Base-by-base conservation (phyloP, 1,140 invertebrate genomes). In the Leguminivora glycinivorella region DNA sequence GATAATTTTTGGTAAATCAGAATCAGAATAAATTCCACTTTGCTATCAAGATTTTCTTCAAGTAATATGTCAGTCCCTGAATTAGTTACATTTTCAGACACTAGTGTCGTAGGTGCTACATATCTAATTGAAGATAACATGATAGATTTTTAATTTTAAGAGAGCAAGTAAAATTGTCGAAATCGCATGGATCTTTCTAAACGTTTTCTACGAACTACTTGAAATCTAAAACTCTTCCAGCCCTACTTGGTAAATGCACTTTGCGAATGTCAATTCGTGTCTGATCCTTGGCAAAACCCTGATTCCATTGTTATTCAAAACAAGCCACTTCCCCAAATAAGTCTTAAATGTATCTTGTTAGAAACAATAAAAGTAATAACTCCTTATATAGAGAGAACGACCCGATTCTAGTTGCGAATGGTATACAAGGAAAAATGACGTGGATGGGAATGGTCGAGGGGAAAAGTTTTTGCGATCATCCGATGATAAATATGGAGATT, bases 301-400 rank as follows among this genome's bases (percentile, higher is more conserved):
- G 47, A 52, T 52, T 52, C 47, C 47, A 52, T 52, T 52, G 47
- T 22, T 6, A 52, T 22, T 52, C 19, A 22, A 52, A 52, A 52
- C 47, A 52, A 52, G 19, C 0, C 7, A 19, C 47, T 10, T 52
- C 19, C 47, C 47, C 47, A 52, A 52, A 52, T 52, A 52, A 52
- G 47, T 22, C 7, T 19, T 52, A 22, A 52, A 52, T 52, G 47
- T 52, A 22, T 52, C 43, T 52, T 52, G 47, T 52, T 52, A 17
- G 47, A 22, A 22, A n/a, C 47, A 52, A 52, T 52, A 52, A 52
- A 52, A 52, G 19, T 52, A 52, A 52, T 22, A 52, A 52, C 47
- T 22, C 47, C 47, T 52, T 22, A 52, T 22, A 52, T 10, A 52
- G 19, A 43, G 40, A 52, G 47, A 22, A 17, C 1, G 2, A 22